Evolutionary conservation across 2,797 vertebrate genomes (phyloP), one percentile per base, ranked within the genome.

Genomic region (Etheostoma nigrum): DNA sequence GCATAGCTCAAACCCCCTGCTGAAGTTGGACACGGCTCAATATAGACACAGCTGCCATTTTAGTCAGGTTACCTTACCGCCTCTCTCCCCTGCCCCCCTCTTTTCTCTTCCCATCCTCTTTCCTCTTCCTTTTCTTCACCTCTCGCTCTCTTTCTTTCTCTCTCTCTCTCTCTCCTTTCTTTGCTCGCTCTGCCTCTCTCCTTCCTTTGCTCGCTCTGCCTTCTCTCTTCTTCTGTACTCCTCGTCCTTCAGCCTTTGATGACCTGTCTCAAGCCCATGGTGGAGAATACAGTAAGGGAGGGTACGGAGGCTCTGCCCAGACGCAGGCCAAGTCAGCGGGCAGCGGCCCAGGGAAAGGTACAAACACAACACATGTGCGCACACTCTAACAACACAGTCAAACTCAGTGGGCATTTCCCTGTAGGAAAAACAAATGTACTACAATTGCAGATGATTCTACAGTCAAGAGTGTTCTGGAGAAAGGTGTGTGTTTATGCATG

Each of bases 261-360:
- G 98, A 99, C 93, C 93, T 99, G 91, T 95, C 96, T 59, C 97
- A 98, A 94, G 97, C 96, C 89, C 96, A 97, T 1, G 96, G 93
- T 75, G 97, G 96, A 86, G 98, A 99, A 85, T 99, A 99, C 93
- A 95, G 93, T 94, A 99, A 99, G 95, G 96, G 96, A 90, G 96
- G 96, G 85, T 99, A 99, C 89, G 96, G 96, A 91, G 96, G 96
- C 83, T 95, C 96, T 87, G 96, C 96, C 74, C 98, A 98, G 95
- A 95, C 97, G 91, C 96, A 98, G 94, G 96, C 93, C 96, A 99
- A 99, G 94, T 92, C 96, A 85, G 92, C 96, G 82, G 96, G 95
- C 90, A 93, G 96, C 90, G 97, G 96, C 92, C 95, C 97, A 86
- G 97, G 96, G 91, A 99, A 99, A 99, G 98, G 98, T 99, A 96